Conservation (phyloP, 1,140 invertebrate genomes). For the Drosophila lowei region DNA sequence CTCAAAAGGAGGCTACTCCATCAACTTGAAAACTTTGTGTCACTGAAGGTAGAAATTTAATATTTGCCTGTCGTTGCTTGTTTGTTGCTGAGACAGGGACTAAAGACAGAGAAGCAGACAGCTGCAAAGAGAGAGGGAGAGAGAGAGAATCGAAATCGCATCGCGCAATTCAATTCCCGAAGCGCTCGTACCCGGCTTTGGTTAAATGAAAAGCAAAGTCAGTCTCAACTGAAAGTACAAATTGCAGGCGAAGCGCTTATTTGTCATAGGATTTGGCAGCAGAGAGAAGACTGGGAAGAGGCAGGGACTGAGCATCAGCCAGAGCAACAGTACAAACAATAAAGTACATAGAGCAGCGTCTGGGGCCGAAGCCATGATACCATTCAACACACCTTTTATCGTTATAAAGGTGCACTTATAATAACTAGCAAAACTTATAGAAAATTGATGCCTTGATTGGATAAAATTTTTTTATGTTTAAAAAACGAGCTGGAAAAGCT, state of each 20-base stretch:
- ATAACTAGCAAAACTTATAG: no score
- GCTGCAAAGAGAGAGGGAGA: neutral
- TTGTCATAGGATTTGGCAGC: conserved; percentile 71
- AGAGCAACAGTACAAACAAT: conserved; percentile 73
- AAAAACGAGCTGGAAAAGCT: no score
- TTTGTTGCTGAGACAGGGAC: neutral
- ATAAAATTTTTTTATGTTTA: no score
- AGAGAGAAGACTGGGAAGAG: conserved; percentile 11
- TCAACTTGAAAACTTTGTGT: neutral
- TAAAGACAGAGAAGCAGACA: neutral
- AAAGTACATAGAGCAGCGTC: no score
- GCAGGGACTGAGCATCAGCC: conserved; percentile 28
- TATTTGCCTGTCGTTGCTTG: conserved; percentile 18
- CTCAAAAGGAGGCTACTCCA: no score
- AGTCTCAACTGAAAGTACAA: conserved; percentile 55
- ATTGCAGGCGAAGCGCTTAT: conserved; percentile 75
- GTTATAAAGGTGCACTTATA: no score
- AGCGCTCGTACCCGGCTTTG: conserved; percentile 36
- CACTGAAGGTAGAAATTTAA: conserved; percentile 9
- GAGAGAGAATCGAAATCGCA: conserved; percentile 16
- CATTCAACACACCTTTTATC: no score
- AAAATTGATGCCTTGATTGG: no score
- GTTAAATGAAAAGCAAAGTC: conserved; percentile 78
- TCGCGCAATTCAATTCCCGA: conserved; percentile 43
- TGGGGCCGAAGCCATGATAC: no score